phyloP scores from a whole-genome alignment of 2,113 vertebrate species.

The Isurus oxyrinchus region DNA sequence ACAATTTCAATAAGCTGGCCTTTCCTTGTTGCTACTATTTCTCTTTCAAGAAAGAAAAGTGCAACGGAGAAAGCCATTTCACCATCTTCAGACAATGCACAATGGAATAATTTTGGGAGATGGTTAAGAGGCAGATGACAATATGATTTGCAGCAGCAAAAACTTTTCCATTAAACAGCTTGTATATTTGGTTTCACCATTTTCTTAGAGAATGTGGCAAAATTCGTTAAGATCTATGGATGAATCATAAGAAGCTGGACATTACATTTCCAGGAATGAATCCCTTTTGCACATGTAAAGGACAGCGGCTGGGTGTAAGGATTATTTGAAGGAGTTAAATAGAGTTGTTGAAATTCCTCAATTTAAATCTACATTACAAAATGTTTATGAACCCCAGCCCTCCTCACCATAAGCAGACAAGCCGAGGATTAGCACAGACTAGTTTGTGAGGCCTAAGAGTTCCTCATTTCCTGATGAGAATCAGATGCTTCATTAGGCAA shows the following conservation, averaged over 20 bases:
- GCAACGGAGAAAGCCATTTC: background rate
- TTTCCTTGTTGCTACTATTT: background rate
- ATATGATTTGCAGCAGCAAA: background rate
- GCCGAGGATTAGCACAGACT: background rate
- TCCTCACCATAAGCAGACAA: background rate
- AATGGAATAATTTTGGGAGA: background rate
- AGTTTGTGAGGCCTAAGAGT: background rate
- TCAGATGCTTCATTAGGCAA: slow-evolving; percentile 23
- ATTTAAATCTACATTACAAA: background rate
- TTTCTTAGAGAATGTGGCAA: background rate
- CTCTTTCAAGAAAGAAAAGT: background rate
- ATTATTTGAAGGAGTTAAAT: background rate
- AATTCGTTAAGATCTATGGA: background rate
- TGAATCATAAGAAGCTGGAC: background rate
- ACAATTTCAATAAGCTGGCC: background rate
- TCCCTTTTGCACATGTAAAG: background rate
- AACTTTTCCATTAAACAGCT: background rate
- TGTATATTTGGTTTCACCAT: background rate
- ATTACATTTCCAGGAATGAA: background rate
- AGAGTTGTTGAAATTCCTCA: background rate
- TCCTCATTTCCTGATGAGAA: background rate
- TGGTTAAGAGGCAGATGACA: background rate
- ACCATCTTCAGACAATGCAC: too few species aligned
- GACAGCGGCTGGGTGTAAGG: background rate
- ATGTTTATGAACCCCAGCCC: background rate